phyloP scores from a whole-genome alignment of 1,140 invertebrate genomes.

The Pseudomyrmex pallidus region DNA sequence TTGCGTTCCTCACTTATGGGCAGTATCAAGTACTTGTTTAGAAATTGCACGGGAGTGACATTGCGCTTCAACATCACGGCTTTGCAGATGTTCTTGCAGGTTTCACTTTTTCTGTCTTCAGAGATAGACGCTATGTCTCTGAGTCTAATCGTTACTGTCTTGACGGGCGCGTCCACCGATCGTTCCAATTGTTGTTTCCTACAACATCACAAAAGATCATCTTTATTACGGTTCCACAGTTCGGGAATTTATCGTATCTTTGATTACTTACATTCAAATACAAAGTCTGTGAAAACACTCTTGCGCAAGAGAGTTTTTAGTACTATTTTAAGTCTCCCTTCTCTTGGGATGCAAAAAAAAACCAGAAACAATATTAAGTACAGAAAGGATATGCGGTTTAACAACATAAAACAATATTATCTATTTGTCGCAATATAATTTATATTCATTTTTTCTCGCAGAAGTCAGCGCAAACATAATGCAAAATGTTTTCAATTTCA shows the following conservation, averaged over 20 bases:
- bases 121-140: not conserved
- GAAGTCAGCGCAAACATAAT: no score
- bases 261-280: conserved; percentile 67
- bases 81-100: not conserved
- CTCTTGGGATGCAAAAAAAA: not conserved
- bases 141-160: not conserved
- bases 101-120: not conserved
- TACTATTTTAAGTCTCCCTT: not conserved
- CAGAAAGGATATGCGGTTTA: no score
- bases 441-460: no score
- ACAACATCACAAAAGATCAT: conserved; percentile 72
- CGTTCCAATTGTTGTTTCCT: conserved; percentile 45
- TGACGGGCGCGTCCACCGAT: no score
- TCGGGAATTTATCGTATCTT: not conserved
- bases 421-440: no score
- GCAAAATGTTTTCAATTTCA: no score
- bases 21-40: conserved; percentile 45
- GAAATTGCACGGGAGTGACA: conserved; percentile 39
- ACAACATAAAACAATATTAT: no score
- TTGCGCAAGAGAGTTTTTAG: not conserved
- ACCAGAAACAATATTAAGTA: not conserved
- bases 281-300: conserved; percentile 54
- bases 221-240: conserved; percentile 67
- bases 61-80: not conserved
- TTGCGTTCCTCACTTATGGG: conserved; percentile 67